Evolutionary conservation across 2,888 invertebrate genomes (phyloP), one percentile per base, ranked within the genome.

Genomic region (Drosophila austrosaltans): DNA sequence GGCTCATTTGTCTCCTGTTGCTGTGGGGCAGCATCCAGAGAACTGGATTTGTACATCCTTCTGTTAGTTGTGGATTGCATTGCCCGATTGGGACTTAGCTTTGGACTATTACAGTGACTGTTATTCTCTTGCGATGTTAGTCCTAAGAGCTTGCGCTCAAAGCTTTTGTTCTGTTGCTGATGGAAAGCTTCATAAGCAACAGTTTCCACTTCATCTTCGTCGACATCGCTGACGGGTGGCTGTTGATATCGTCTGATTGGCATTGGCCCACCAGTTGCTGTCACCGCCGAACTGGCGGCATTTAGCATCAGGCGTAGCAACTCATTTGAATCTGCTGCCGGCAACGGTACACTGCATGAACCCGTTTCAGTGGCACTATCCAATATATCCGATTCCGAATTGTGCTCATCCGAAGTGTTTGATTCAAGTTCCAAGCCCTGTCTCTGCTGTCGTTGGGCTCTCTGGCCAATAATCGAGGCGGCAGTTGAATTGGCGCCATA

Each of bases 171-270:
- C 30, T 68, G 83, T 72, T 83, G 77, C 72, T 82, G 77, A 48
- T 85, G 85, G 63, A 91, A 90, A 90, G 91, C 90, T 91, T 85
- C 87, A 75, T 86, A 91, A 81, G 90, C 90, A 90, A 90, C 90
- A 90, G 90, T 91, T 89, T 91, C 90, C 60, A 71, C 73, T 60
- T 91, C 90, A 62, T 72, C 73, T 58, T 82, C 72, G 63, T 81
- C 84, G 54, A 63, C 70, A 63, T 69, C 78, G 66, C 81, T 75
- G 63, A 63, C 70, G 16, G 70, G 61, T 48, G 22, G 48, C 48
- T 70, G 61, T 58, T 77, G 81, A 30, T 75, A 80, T 54, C 83
- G 83, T 59, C 87, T 72, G 66, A 66, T 7, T 36, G 62, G 40
- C 36, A 61, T 53, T 44, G 75, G 62, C 69, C 75, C 82, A 89